Evolutionary conservation across 1,140 invertebrate genomes (phyloP).

Genomic region (Condylostylus longicornis): DNA sequence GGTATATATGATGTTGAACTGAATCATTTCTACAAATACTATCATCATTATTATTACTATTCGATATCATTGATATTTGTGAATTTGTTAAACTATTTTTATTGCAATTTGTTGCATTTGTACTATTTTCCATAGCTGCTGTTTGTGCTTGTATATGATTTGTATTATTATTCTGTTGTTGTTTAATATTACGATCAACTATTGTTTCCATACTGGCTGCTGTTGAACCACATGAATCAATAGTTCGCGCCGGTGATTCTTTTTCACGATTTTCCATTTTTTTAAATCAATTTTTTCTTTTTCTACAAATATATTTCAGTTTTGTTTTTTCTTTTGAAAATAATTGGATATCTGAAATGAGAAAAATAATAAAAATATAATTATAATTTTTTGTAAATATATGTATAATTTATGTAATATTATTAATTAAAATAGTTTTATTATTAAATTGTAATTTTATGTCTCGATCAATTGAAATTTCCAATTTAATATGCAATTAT

Average conservation of each 20-base stretch:
- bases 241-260: conserved; percentile 26
- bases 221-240: conserved; percentile 28
- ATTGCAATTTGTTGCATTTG: conserved; percentile 17
- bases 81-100: conserved; percentile 23
- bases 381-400: no score
- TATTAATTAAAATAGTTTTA: no score
- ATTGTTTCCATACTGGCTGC: conserved; percentile 28
- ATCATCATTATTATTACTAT: conserved; percentile 7
- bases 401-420: no score
- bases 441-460: no score
- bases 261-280: conserved; percentile 24
- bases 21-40: no score
- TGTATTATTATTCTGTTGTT: not conserved
- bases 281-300: no score
- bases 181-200: conserved; percentile 19
- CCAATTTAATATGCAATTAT: no score
- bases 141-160: conserved; percentile 17
- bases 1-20: conserved; percentile 31
- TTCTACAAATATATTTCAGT: no score
- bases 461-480: no score
- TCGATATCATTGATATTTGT: conserved; percentile 21
- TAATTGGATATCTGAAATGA: no score
- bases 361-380: no score
- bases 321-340: no score
- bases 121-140: conserved; percentile 21